phyloP scores from a whole-genome alignment of 2,888 invertebrate species.

The Ligdia adustata region DNA sequence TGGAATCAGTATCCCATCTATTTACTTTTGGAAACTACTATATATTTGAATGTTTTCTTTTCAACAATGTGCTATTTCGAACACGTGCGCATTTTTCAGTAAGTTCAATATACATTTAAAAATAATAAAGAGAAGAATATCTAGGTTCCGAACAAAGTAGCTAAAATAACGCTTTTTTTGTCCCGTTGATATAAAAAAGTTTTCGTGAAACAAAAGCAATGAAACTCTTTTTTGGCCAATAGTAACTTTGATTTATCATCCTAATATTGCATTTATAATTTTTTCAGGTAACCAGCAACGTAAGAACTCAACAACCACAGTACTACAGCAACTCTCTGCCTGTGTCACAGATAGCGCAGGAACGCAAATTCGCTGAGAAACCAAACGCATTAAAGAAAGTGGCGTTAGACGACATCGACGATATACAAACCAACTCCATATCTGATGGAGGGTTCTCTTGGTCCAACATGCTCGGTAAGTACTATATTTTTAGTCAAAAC shows the following conservation, averaged over 20 bases:
- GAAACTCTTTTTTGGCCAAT: neutral
- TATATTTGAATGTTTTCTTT: too few species aligned
- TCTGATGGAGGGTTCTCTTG: conserved; percentile 92
- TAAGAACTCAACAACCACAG: conserved; percentile 74
- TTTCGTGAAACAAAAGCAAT: neutral
- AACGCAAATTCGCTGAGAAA: conserved; percentile 94
- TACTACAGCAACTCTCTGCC: conserved; percentile 78
- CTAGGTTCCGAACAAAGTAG: too few species aligned
- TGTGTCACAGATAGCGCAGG: conserved; percentile 72
- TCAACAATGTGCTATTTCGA: too few species aligned
- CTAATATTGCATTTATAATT: neutral
- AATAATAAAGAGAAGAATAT: too few species aligned
- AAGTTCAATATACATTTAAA: too few species aligned
- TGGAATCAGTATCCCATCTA: too few species aligned
- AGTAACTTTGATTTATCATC: neutral
- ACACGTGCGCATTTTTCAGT: too few species aligned
- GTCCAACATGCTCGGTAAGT: conserved; percentile 91
- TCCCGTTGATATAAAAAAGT: too few species aligned
- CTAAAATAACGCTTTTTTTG: too few species aligned
- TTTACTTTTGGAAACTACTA: too few species aligned
- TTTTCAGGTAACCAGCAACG: conserved; percentile 75
- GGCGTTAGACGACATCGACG: conserved; percentile 91
- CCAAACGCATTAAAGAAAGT: conserved; percentile 95
- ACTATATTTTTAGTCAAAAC: conserved; percentile 13
- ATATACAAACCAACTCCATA: conserved; percentile 91